A percentile compares a stretch with the other conserved stretches of the same genome.
These are phyloP conservation scores for Aptenodytes forsteri DNA, from an alignment of 2,113 vertebrate genomes.

Conservation along the genomic window DNA sequence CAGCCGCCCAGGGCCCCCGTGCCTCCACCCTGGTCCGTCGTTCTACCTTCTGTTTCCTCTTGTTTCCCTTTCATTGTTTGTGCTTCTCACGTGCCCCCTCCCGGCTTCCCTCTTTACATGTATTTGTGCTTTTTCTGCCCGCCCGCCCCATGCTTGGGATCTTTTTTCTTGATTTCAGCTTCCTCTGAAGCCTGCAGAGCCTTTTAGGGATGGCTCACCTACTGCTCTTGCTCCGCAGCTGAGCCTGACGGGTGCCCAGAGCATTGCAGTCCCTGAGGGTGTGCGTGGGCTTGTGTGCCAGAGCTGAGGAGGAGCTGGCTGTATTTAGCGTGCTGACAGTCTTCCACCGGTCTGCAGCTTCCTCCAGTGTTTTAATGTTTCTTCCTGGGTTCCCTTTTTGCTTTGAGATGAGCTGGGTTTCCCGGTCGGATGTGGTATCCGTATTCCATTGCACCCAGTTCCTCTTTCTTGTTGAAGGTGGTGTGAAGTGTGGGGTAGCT, in stretches of 20 bases:
- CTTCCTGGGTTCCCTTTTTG: background rate
- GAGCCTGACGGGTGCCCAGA: background rate
- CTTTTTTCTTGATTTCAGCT: background rate
- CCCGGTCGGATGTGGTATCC: background rate
- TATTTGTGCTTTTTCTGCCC: background rate
- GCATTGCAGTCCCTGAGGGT: background rate
- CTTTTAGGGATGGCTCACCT: background rate
- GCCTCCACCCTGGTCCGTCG: background rate
- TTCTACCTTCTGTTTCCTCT: conserved; percentile 60
- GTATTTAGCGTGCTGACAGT: background rate
- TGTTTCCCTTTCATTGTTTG: conserved; percentile 54
- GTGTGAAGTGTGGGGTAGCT: background rate
- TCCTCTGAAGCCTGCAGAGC: background rate
- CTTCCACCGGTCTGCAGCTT: background rate
- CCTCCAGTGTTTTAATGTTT: background rate
- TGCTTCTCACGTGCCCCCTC: background rate
- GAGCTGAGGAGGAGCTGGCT: background rate
- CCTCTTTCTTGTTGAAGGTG: background rate
- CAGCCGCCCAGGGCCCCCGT: background rate
- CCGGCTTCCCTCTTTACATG: background rate
- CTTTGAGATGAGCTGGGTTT: background rate
- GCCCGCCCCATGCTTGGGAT: background rate
- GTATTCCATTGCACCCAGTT: background rate
- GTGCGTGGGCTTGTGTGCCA: background rate
- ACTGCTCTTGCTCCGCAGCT: background rate